These are phyloP conservation scores for Girardinus metallicus DNA, from an alignment of 2,797 vertebrate species.

Conservation along the genomic window DNA sequence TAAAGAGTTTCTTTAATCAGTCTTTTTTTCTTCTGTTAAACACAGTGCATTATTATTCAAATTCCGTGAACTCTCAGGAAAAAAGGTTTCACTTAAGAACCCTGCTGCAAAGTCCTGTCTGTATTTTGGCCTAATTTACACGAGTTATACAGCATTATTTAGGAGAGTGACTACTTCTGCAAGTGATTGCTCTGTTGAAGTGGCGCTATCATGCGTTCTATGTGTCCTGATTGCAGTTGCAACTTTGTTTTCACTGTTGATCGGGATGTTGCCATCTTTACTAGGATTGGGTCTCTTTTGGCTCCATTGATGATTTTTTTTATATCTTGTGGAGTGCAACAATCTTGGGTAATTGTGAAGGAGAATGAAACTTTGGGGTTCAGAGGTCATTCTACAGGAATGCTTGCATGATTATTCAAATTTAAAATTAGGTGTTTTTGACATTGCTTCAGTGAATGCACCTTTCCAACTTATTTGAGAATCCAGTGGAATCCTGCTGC, in stretches of 20 bases:
- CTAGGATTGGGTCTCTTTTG: not conserved
- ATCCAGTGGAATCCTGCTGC: not conserved
- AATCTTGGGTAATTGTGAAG: not conserved
- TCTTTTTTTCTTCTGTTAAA: not conserved
- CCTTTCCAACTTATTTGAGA: not conserved
- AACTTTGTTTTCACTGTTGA: not conserved
- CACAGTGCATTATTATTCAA: not conserved
- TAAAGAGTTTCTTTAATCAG: constrained; percentile 5
- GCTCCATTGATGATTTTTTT: not conserved
- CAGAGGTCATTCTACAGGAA: not conserved
- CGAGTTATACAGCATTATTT: not conserved
- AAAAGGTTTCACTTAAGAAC: not conserved
- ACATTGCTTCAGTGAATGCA: not conserved
- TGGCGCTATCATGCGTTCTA: not conserved
- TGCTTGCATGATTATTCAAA: not conserved
- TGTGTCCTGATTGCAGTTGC: not conserved
- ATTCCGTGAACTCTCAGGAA: not conserved
- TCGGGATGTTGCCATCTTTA: not conserved
- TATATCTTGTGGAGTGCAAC: not conserved
- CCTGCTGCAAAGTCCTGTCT: not conserved
- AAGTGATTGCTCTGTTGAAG: not conserved
- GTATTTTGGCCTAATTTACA: constrained; percentile 2
- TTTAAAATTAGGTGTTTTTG: not conserved
- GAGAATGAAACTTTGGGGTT: not conserved
- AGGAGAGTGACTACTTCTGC: not conserved